phyloP scores from a whole-genome alignment of 1,140 invertebrate species.

The Scaptomyza montana region DNA sequence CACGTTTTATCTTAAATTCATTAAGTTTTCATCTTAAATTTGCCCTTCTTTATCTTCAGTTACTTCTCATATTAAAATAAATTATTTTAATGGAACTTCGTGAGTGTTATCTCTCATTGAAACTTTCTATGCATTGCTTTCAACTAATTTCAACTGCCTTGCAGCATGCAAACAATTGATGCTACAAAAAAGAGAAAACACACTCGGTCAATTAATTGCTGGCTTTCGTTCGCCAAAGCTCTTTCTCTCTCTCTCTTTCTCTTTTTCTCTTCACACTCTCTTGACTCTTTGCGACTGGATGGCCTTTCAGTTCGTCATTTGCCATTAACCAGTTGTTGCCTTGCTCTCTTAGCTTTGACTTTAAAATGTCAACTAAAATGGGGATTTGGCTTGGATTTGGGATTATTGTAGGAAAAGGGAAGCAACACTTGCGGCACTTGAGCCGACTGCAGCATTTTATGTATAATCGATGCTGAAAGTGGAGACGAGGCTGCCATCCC shows the following conservation, averaged over 20 bases:
- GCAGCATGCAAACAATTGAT: too few relatives aligned
- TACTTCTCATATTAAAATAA: too few relatives aligned
- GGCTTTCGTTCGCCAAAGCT: not conserved
- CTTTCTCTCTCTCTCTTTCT: too few relatives aligned
- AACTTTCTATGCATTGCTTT: too few relatives aligned
- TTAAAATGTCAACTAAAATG: slow-evolving; percentile 12
- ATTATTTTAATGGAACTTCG: too few relatives aligned
- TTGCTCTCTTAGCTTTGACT: not conserved
- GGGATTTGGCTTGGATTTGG: not conserved
- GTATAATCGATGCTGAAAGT: slow-evolving; percentile 70
- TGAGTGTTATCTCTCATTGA: too few relatives aligned
- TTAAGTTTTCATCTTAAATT: not conserved
- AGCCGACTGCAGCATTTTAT: slow-evolving; percentile 49
- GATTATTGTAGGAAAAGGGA: not conserved
- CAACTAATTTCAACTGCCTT: too few relatives aligned
- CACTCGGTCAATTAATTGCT: slow-evolving; percentile 10
- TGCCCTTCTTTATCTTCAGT: too few relatives aligned
- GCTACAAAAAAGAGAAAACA: not conserved
- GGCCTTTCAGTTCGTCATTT: not conserved
- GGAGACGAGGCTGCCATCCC: slow-evolving; percentile 49
- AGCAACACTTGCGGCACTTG: slow-evolving; percentile 38
- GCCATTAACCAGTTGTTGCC: too few relatives aligned
- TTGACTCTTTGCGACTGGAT: too few relatives aligned
- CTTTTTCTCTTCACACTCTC: not conserved
- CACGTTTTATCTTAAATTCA: slow-evolving; percentile 26